Base-by-base conservation (phyloP, 2,797 vertebrate species). In the Hapalemur alaotrensis region DNA sequence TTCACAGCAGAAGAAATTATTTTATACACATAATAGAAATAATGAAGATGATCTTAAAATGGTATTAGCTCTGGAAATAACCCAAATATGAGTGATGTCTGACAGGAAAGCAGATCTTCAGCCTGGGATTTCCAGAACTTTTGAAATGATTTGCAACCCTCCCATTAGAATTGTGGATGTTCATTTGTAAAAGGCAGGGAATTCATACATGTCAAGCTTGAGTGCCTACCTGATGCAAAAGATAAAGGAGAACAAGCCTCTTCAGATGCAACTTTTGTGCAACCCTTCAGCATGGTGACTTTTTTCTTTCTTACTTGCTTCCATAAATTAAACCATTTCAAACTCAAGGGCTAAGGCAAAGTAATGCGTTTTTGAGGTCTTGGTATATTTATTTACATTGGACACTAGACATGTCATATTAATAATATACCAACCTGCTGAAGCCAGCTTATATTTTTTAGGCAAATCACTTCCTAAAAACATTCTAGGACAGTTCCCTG, bases 1-100 rank as follows among this genome's bases (percentile, higher is more conserved):
- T 97, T 98, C 95, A 96, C 97, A 96, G 98, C 96, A 95, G 97
- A 97, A 85, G 95, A 98, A 95, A 97, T 93, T 95, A 95, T 97
- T 93, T 82, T 96, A 94, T 96, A 95, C 75, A 89, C 97, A 96
- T 91, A 88, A 92, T 7, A 97, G 98, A 98, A 97, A 96, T 70
- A 95, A 97, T 96, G 92, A 92, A 72, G 91, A 81, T 43, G 63
- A 95, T 94, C 95, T 95, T 97, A 93, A 95, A 87, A 92, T 48
- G 83, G 35, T 80, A 14, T 85, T 61, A 38, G 35, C 46, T 46
- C 79, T 65, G 63, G 95, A 93, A 82, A 70, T 20, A 38, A 84
- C 46, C 41, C 54, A n/a, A 72, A 17, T 25, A 2, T 1, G n/a
- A 14, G 25, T 4, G 35, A 86, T 11, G 28, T 78, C 78, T 86